Evolutionary conservation across 2,113 vertebrate genomes (phyloP), one percentile per base, ranked within the genome.

Genomic region (Cynoglossus semilaevis): DNA sequence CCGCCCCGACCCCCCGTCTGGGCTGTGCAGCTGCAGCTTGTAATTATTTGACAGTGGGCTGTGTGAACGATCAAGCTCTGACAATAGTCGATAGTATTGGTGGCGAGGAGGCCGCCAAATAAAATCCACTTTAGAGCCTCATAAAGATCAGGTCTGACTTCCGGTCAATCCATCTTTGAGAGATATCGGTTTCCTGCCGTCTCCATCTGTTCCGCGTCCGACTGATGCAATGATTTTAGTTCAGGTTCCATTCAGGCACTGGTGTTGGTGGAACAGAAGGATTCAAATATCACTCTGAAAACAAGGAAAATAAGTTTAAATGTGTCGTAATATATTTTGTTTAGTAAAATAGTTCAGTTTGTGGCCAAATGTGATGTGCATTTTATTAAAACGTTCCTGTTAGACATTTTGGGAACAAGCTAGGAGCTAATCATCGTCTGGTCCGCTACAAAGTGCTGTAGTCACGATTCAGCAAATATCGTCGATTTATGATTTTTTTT

Each of bases 111-210:
- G 47, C 12, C 19, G 8, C 13, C 13, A 7, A 1, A 7, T 51
- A 14, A 34, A 1, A n/a, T 34, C 35, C 3, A 35, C 8, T 35
- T 47, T 6, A 14, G 22, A 8, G 14, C 15, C 22, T 15, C 15
- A 12, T 12, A 12, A 18, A 47, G 13, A 11, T 3, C 45, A 15
- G 38, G 38, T 41, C 38, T 14, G 11, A 9, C 38, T 12, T 13
- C 38, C 34, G 49, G 8, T 34, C 41, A 49, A 51, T 63, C 50
- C 58, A 11, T 67, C 66, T 51, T 51, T 40, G 38, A 29, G 54
- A 2, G 8, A 58, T 22, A 51, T 22, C 51, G 57, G 51, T 43
- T 62, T 63, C 45, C 71, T 78, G 59, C 43, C 44, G 37, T 15
- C 46, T 35, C 36, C 41, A 22, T 22, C 22, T 19, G 52, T 29